Conservation (phyloP, 1,140 invertebrate species). For the Druon quercuslanigerum region DNA sequence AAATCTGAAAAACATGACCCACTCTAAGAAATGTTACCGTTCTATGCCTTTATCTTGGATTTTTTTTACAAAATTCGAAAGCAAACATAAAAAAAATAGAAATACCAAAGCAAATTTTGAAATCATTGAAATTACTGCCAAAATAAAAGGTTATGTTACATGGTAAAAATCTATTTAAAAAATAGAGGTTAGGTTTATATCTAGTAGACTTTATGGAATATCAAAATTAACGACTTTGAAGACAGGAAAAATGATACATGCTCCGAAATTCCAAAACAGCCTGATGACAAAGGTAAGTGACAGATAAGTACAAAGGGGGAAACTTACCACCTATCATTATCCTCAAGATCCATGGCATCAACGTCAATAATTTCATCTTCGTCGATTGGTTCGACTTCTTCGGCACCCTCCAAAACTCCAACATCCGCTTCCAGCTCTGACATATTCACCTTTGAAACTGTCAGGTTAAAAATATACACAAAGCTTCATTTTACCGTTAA, state of each 20-base stretch:
- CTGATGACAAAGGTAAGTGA: background rate
- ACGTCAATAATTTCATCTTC: conserved; percentile 32
- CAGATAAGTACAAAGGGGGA: background rate
- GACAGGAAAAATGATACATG: background rate
- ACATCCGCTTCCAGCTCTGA: conserved; percentile 26
- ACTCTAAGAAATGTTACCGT: too few species aligned
- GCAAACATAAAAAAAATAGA: too few species aligned
- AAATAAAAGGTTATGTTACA: too few species aligned
- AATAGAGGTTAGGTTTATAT: background rate
- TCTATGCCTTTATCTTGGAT: too few species aligned
- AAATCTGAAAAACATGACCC: too few species aligned
- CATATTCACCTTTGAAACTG: conserved; percentile 25
- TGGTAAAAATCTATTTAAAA: background rate
- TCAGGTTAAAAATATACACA: conserved; percentile 36
- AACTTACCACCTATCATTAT: conserved; percentile 32
- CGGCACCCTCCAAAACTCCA: background rate
- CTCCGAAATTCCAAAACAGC: background rate
- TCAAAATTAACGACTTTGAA: background rate
- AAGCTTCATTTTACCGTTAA: conserved; percentile 44
- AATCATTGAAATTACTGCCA: too few species aligned
- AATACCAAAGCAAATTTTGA: too few species aligned
- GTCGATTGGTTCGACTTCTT: conserved; percentile 2
- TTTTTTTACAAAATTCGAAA: too few species aligned
- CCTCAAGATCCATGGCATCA: conserved; percentile 19
- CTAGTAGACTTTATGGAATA: background rate